phyloP scores from a whole-genome alignment of 2,797 vertebrate species.

The Phrynocephalus vlangalii region DNA sequence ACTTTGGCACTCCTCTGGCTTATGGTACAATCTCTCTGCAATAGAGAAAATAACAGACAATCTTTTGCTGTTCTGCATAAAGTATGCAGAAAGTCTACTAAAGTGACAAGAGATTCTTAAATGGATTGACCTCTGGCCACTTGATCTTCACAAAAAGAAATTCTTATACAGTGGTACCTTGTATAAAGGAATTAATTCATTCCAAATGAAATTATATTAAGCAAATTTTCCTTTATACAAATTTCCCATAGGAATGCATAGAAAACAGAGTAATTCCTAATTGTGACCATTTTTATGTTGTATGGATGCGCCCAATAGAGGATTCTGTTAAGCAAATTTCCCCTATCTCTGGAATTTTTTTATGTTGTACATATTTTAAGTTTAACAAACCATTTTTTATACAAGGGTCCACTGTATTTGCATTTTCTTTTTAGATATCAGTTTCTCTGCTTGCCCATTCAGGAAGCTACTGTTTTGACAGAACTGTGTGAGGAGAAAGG shows the following conservation, averaged over 20 bases:
- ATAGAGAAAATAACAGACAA: slow-evolving; percentile 34
- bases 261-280: too few species aligned
- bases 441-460: neutral
- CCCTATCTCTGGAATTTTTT: too few species aligned
- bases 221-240: too few species aligned
- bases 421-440: neutral
- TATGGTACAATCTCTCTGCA: slow-evolving; percentile 26
- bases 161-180: neutral
- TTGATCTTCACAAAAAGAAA: neutral
- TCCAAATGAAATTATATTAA: too few species aligned
- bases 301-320: too few species aligned
- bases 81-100: neutral
- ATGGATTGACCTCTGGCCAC: neutral
- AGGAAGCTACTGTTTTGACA: neutral
- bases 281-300: too few species aligned
- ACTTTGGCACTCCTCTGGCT: slow-evolving; percentile 41
- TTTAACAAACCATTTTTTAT: too few species aligned
- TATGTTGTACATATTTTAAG: too few species aligned
- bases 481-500: neutral
- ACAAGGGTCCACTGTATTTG: too few species aligned
- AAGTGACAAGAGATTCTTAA: neutral
- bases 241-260: too few species aligned
- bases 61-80: neutral
- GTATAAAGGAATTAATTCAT: too few species aligned
- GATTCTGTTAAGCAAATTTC: too few species aligned